Evolutionary conservation across 2,113 vertebrate species (phyloP).

Genomic region (zebrafish (Danio rerio)): DNA sequence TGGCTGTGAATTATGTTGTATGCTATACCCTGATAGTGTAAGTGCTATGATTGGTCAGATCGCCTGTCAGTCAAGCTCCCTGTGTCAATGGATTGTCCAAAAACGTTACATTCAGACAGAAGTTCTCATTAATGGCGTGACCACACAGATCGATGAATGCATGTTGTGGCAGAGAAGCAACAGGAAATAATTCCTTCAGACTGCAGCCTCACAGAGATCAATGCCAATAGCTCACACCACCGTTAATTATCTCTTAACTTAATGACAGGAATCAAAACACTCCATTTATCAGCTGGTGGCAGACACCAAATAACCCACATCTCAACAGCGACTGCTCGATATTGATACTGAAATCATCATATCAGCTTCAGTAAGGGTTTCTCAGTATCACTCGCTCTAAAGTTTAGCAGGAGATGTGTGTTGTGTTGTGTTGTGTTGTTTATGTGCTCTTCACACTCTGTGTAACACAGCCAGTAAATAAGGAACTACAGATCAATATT

Average conservation of each 20-base stretch:
- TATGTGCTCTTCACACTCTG: not conserved
- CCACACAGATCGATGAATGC: not conserved
- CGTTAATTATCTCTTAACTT: constrained; percentile 38
- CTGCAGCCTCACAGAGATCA: constrained; percentile 55
- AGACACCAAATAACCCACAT: constrained; percentile 46
- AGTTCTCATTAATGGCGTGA: constrained; percentile 62
- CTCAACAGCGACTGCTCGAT: constrained; percentile 30
- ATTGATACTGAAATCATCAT: constrained; percentile 51
- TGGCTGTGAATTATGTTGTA: no score
- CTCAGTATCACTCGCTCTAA: not conserved
- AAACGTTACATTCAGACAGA: not conserved
- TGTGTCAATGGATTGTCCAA: not conserved
- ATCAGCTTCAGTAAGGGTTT: not conserved
- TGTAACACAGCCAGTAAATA: constrained; percentile 18
- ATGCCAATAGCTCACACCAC: constrained; percentile 40
- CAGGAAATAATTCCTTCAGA: constrained; percentile 39
- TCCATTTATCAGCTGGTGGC: constrained; percentile 33
- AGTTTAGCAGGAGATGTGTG: not conserved
- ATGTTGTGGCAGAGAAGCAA: constrained; percentile 23
- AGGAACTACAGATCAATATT: not conserved
- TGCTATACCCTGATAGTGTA: no score
- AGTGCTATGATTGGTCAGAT: no score
- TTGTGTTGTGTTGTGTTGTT: not conserved
- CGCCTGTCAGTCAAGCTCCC: no score
- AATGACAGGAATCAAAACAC: constrained; percentile 40